Base-by-base conservation (phyloP, 2,888 invertebrate genomes). In the Parnassius apollo region DNA sequence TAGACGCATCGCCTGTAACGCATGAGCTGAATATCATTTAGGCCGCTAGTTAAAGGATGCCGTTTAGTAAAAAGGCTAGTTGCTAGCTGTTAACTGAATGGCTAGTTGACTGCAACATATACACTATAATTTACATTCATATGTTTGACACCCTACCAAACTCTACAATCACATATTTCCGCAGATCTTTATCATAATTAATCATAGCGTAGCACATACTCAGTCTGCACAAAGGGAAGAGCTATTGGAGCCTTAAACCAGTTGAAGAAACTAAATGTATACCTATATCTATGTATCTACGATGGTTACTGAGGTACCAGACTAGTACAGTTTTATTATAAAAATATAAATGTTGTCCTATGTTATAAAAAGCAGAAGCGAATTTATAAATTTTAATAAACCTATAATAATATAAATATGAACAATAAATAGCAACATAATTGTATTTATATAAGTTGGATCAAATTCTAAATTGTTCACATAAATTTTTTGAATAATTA, bases 161-260 rank as follows among this genome's bases (percentile, higher is more conserved):
- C 58, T 35, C 44, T 53, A 70, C 65, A 57, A 63, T 76, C 78
- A 80, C 76, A 79, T 75, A 80, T 75, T 74, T 71, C 72, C 67
- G 64, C 13, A 18, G 11, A 54, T 11, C 13, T 52, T 18, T 35
- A 13, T 18, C 18, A 18, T 18, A 18, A 18, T 18, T 18, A 18
- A 18, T 18, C 18, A 18, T 18, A 18, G 18, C 18, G 18, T 18
- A 45, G 62, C 57, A 65, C 59, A 70, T 70, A 70, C 62, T 84
- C 85, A 86, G 85, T 85, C 84, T 80, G 82, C 67, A 71, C 69
- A 72, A 75, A 75, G 74, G 82, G 81, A 82, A 83, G 78, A 75
- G 65, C 64, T 62, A 53, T 61, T 45, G 58, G 49, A 50, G 11
- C 3, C 10, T 45, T 11, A 44, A 22, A 52, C 22, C 44, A 25